A percentile compares a stretch with the other conserved stretches of the same genome.
Conservation (phyloP, 2,888 invertebrate genomes). For the Celastrina argiolus region DNA sequence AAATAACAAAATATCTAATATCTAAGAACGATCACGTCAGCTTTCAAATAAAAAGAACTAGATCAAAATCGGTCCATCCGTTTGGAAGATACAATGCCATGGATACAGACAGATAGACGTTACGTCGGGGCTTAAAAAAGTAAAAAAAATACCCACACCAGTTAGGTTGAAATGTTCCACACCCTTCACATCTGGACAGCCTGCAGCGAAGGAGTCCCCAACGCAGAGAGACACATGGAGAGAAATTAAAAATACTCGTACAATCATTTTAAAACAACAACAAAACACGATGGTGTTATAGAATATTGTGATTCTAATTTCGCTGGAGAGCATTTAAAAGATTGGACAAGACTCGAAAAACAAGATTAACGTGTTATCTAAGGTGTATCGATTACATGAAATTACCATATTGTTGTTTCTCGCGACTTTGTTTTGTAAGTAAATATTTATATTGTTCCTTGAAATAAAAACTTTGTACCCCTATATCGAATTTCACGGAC, state of each 20-base stretch:
- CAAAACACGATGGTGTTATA: background rate
- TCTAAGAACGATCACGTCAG: too few relatives aligned
- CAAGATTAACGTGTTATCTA: background rate
- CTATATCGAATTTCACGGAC: too few relatives aligned
- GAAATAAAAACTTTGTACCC: too few relatives aligned
- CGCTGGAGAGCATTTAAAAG: background rate
- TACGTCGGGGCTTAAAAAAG: background rate
- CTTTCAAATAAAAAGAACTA: too few relatives aligned
- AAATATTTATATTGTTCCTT: too few relatives aligned
- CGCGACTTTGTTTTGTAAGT: too few relatives aligned
- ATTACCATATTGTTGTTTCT: background rate
- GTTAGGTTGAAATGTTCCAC: conserved; percentile 13
- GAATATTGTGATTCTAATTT: background rate
- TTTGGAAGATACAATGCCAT: too few relatives aligned
- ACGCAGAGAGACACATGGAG: background rate
- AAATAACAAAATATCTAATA: too few relatives aligned
- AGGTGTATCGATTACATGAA: background rate
- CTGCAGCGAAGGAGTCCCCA: background rate
- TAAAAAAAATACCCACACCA: conserved; percentile 2
- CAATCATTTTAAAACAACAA: background rate
- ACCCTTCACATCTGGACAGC: conserved; percentile 21
- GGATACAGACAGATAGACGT: too few relatives aligned
- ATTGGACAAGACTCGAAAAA: background rate
- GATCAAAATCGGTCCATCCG: too few relatives aligned
- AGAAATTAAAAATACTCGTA: background rate